Evolutionary conservation across 1,140 invertebrate genomes (phyloP).

Genomic region (Pseudomyrmex cubaensis): DNA sequence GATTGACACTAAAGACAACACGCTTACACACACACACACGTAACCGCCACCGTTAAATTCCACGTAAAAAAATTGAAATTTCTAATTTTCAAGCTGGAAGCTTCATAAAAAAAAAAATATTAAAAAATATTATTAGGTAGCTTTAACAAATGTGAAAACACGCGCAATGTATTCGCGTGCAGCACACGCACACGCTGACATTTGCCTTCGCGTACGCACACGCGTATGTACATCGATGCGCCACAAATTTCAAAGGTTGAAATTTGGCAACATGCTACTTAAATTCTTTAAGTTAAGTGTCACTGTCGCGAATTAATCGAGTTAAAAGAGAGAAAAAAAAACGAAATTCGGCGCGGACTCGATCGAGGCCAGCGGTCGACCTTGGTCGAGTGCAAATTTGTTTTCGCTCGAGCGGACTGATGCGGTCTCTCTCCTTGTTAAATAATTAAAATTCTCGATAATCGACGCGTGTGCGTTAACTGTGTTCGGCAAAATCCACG

Average conservation of each 20-base stretch:
- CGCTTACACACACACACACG: neutral
- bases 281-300: conserved; percentile 2
- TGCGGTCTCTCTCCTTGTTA: too few species aligned
- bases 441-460: too few species aligned
- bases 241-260: conserved; percentile 60
- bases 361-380: conserved; percentile 41
- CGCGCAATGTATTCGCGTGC: neutral
- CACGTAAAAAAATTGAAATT: conserved; percentile 11
- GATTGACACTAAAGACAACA: conserved; percentile 16
- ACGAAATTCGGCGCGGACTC: neutral
- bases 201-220: conserved; percentile 13
- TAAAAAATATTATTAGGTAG: conserved; percentile 6
- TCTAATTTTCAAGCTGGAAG: neutral
- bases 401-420: neutral
- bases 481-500: neutral
- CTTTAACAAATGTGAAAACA: conserved; percentile 1
- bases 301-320: conserved; percentile 16
- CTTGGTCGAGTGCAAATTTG: conserved; percentile 46
- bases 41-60: neutral
- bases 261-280: conserved; percentile 9
- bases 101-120: neutral
- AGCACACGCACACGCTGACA: neutral
- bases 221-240: conserved; percentile 38
- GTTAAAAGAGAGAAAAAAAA: neutral
- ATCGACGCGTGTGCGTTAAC: neutral